phyloP scores from a whole-genome alignment of 2,888 invertebrate species.

The Dorcus hopei region DNA sequence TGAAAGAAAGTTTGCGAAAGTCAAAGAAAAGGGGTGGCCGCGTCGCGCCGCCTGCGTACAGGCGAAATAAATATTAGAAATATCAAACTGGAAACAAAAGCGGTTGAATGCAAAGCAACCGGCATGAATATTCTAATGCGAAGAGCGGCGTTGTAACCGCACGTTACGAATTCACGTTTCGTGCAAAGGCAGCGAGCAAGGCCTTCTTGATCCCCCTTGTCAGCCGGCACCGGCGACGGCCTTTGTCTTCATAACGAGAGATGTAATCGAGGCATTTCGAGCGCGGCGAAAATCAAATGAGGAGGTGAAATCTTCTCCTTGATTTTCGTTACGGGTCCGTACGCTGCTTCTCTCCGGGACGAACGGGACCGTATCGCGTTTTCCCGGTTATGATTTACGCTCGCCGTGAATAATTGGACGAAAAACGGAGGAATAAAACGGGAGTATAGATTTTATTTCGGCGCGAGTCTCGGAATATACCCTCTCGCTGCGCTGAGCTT shows the following conservation, averaged over 20 bases:
- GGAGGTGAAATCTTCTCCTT: constrained; percentile 16
- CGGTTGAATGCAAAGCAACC: not conserved
- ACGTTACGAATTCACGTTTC: constrained; percentile 15
- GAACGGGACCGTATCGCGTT: no score
- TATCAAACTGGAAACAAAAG: not conserved
- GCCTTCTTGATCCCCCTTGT: constrained; percentile 26
- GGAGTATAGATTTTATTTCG: no score
- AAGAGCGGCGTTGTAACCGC: constrained; percentile 10
- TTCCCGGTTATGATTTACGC: no score
- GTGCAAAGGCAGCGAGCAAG: constrained; percentile 2
- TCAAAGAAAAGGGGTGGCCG: no score
- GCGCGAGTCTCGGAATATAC: no score
- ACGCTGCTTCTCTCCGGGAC: not conserved
- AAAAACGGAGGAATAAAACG: no score
- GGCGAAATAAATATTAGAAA: no score
- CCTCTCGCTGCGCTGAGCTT: no score
- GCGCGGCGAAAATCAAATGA: constrained; percentile 24
- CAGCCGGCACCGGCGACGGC: constrained; percentile 27
- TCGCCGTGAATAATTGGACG: no score
- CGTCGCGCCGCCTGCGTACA: no score
- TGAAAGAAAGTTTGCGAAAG: no score
- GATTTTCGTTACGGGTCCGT: not conserved
- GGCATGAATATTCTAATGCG: constrained; percentile 27
- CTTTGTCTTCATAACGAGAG: constrained; percentile 30
- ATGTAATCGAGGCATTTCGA: constrained; percentile 28